Percentiles rank a stretch among this genome's conserved stretches.
These are phyloP conservation scores for Polypterus senegalus DNA, from an alignment of 2,113 vertebrate genomes.

Conservation along the genomic window DNA sequence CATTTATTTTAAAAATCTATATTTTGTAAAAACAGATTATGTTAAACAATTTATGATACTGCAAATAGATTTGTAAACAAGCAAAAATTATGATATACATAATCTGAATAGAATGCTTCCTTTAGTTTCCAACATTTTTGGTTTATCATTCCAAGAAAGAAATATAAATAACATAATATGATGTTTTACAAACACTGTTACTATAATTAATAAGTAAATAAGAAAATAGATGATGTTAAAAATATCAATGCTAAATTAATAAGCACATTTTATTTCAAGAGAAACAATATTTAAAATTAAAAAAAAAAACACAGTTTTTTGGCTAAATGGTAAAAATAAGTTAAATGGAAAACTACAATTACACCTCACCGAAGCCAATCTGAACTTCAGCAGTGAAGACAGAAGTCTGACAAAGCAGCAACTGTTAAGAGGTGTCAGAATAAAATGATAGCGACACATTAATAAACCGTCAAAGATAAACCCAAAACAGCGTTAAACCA, in stretches of 20 bases:
- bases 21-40: too few relatives aligned
- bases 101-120: neutral
- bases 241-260: too few relatives aligned
- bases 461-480: conserved; percentile 10
- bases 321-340: conserved; percentile 4
- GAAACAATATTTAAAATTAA: conserved; percentile 20
- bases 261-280: neutral
- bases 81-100: neutral
- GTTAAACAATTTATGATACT: too few relatives aligned
- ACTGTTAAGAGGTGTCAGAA: conserved; percentile 14
- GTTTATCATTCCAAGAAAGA: too few relatives aligned
- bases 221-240: too few relatives aligned
- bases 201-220: too few relatives aligned
- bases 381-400: conserved; percentile 97
- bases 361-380: conserved; percentile 84
- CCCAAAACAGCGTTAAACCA: conserved; percentile 7
- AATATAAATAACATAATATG: too few relatives aligned
- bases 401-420: conserved; percentile 33
- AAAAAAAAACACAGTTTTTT: conserved; percentile 34
- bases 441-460: neutral
- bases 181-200: too few relatives aligned
- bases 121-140: neutral
- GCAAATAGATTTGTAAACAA: too few relatives aligned
- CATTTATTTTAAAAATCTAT: too few relatives aligned
- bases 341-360: conserved; percentile 5